These are phyloP conservation scores for Porites lobata DNA, from an alignment of 92 coral and sea anemone species.

Conservation along the genomic window DNA sequence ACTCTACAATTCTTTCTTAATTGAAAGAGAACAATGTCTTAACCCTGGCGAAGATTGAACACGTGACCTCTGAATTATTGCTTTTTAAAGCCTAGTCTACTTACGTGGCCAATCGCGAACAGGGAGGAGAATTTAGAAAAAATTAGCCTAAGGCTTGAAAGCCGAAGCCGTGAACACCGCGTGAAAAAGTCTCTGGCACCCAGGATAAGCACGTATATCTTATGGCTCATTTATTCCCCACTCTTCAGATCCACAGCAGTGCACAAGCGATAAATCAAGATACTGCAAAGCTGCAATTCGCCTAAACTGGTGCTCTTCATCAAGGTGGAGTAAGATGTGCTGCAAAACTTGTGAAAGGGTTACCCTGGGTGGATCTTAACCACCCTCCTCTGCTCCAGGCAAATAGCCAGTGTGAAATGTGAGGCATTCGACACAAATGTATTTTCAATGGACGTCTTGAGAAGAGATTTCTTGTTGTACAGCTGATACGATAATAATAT, in stretches of 20 bases:
- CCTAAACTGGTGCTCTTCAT: constrained; percentile 72
- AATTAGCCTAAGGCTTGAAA: too few relatives aligned
- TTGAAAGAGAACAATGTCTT: too few relatives aligned
- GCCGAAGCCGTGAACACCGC: too few relatives aligned
- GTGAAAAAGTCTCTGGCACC: too few relatives aligned
- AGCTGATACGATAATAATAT: not conserved
- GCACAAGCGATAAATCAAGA: constrained; percentile 63
- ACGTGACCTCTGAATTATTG: too few relatives aligned
- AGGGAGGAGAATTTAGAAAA: too few relatives aligned
- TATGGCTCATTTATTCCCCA: too few relatives aligned
- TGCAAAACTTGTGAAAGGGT: constrained; percentile 37
- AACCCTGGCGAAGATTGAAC: too few relatives aligned
- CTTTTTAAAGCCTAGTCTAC: too few relatives aligned
- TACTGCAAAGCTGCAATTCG: constrained; percentile 69
- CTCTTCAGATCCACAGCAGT: constrained; percentile 42
- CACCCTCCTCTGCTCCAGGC: not conserved
- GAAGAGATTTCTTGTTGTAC: not conserved
- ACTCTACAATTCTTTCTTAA: too few relatives aligned
- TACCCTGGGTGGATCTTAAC: not conserved
- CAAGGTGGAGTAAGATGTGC: constrained; percentile 49
- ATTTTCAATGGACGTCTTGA: not conserved
- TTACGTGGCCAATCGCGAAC: too few relatives aligned
- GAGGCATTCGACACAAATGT: not conserved
- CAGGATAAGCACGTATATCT: not conserved
- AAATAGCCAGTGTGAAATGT: not conserved